These are phyloP conservation scores for Agonopterix subpropinquella DNA, from an alignment of 2,888 invertebrate genomes.

Conservation along the genomic window DNA sequence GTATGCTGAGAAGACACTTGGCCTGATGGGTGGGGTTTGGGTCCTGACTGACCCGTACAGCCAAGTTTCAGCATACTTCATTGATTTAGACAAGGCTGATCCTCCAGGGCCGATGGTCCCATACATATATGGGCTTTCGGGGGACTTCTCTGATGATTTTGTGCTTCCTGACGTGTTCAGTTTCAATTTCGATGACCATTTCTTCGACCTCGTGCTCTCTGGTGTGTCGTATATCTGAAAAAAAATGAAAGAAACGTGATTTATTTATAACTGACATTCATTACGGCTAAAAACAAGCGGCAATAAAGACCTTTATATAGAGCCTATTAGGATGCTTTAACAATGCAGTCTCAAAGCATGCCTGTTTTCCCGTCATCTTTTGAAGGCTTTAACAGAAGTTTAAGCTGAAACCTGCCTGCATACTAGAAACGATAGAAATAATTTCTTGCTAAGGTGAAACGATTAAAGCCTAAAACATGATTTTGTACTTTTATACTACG, in stretches of 20 bases:
- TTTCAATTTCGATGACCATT: constrained; percentile 84
- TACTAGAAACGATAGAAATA: too few species aligned
- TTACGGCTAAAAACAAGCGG: too few species aligned
- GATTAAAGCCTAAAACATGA: too few species aligned
- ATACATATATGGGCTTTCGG: constrained; percentile 66
- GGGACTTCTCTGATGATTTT: constrained; percentile 64
- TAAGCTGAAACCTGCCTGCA: too few species aligned
- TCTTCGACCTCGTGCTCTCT: constrained; percentile 77
- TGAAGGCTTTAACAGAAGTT: too few species aligned
- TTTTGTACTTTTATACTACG: too few species aligned
- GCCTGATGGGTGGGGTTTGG: constrained; percentile 62
- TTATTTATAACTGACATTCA: neutral
- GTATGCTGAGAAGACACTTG: constrained; percentile 68
- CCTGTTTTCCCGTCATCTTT: too few species aligned
- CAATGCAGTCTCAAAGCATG: too few species aligned
- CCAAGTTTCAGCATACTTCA: constrained; percentile 92
- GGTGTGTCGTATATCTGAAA: constrained; percentile 70
- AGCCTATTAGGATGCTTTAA: too few species aligned
- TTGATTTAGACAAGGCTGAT: constrained; percentile 86
- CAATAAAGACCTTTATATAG: neutral
- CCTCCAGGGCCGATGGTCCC: constrained; percentile 77
- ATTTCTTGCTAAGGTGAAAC: too few species aligned
- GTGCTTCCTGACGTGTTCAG: constrained; percentile 67
- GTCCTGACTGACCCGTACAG: constrained; percentile 85
- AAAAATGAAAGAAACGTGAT: constrained; percentile 1